Evolutionary conservation across 2,113 vertebrate genomes (phyloP).

Genomic region (Proteles cristata): DNA sequence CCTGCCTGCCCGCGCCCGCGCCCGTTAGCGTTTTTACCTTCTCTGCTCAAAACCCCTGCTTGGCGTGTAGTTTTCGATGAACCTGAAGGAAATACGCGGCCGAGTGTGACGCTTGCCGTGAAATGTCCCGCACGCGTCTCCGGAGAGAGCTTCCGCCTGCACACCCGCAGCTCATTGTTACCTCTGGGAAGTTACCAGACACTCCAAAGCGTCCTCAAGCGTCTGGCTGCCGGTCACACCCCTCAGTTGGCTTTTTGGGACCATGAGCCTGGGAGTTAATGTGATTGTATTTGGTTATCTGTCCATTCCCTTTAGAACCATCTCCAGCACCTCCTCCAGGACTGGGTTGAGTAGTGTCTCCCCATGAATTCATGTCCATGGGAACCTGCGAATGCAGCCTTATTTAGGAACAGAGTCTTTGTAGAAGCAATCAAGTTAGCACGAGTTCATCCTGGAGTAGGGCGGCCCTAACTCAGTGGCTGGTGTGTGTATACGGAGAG

Average conservation of each 20-base stretch:
- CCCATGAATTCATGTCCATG: not conserved
- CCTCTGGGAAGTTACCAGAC: accelerated
- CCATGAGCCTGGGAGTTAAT: not conserved
- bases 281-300: not conserved
- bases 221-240: accelerated
- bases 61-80: not conserved
- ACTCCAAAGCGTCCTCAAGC: not conserved
- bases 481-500: not conserved
- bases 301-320: not conserved
- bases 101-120: no score
- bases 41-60: not conserved
- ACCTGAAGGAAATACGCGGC: not conserved
- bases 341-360: not conserved
- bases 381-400: not conserved
- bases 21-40: not conserved
- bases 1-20: no score
- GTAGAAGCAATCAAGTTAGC: not conserved
- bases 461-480: accelerated
- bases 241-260: not conserved
- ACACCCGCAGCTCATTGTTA: not conserved
- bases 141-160: not conserved
- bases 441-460: not conserved
- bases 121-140: not conserved
- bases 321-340: accelerated
- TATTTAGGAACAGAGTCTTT: not conserved